phyloP scores from a whole-genome alignment of 2,888 invertebrate species.

The Proisotoma minuta region DNA sequence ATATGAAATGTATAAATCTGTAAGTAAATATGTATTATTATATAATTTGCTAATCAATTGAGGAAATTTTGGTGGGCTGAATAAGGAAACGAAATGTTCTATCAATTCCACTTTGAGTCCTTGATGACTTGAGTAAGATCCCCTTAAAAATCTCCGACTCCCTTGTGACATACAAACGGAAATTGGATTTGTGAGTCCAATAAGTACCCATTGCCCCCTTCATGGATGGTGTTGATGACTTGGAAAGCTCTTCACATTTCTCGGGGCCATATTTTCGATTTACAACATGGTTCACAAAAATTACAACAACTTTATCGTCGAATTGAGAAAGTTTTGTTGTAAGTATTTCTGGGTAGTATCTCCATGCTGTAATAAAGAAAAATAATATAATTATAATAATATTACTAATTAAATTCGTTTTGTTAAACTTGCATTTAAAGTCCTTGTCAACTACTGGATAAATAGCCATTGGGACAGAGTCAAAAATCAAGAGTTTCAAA shows the following conservation, averaged over 20 bases:
- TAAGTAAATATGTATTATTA: no score
- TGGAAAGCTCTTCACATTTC: neutral
- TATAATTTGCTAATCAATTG: no score
- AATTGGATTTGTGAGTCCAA: constrained; percentile 18
- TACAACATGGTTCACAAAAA: constrained; percentile 25
- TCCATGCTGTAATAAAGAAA: constrained; percentile 17
- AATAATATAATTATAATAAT: neutral
- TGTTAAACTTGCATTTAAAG: constrained; percentile 9
- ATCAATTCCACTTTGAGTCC: neutral
- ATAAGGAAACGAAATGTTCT: neutral
- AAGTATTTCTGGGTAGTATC: constrained; percentile 22
- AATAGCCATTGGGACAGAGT: constrained; percentile 26
- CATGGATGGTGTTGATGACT: neutral
- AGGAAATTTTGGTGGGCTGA: no score
- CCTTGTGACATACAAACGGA: constrained; percentile 12
- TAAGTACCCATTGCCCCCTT: constrained; percentile 25
- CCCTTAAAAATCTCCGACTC: neutral
- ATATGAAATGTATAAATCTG: no score
- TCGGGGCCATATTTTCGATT: neutral
- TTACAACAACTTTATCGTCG: constrained; percentile 3
- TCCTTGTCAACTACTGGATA: constrained; percentile 22
- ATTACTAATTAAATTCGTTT: no score
- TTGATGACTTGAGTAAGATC: constrained; percentile 7
- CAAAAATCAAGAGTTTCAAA: constrained; percentile 18
- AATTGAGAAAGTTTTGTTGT: constrained; percentile 11